A percentile compares a stretch with the other conserved stretches of the same genome.
These are phyloP conservation scores for Ophioninae sp. DNA, from an alignment of 2,888 invertebrate genomes.

Conservation along the genomic window DNA sequence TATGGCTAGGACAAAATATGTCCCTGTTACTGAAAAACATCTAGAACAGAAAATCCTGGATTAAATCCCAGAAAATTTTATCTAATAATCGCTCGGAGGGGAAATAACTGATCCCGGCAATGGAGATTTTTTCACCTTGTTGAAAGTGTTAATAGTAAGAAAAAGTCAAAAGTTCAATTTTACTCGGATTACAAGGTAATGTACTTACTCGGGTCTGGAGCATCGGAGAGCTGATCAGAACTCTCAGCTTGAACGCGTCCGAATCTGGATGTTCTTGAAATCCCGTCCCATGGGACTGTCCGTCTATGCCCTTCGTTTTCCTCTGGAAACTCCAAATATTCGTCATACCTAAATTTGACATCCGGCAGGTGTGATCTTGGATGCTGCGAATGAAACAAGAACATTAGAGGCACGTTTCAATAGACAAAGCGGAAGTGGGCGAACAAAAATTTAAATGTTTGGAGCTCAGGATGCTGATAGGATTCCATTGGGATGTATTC, in stretches of 20 bases:
- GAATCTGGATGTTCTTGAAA: slow-evolving; percentile 48
- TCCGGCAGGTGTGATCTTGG: slow-evolving; percentile 64
- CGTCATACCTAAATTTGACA: slow-evolving; percentile 66
- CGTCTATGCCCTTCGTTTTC: slow-evolving; percentile 69
- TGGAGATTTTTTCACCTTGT: not conserved
- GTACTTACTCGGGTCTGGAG: slow-evolving; percentile 72
- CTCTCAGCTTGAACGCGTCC: slow-evolving; percentile 36
- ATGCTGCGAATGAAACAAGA: slow-evolving; percentile 31
- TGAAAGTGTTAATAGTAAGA: not conserved
- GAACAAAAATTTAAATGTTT: not conserved
- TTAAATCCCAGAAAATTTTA: too few species aligned
- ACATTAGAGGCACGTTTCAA: not conserved
- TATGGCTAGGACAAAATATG: not conserved
- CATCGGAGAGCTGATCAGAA: slow-evolving; percentile 57
- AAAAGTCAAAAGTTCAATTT: not conserved
- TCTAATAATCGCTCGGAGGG: too few species aligned
- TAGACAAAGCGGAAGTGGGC: not conserved
- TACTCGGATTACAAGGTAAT: not conserved
- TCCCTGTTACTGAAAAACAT: too few species aligned
- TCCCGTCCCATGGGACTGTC: slow-evolving; percentile 62
- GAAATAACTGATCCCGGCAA: too few species aligned
- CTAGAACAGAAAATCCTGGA: too few species aligned
- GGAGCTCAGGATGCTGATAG: not conserved
- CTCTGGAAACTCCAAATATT: slow-evolving; percentile 72
- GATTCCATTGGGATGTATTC: not conserved